A percentile compares a stretch with the other conserved stretches of the same genome.
Conservation (phyloP, 35 echinoderm and acorn worm species). For the Lytechinus variegatus region DNA sequence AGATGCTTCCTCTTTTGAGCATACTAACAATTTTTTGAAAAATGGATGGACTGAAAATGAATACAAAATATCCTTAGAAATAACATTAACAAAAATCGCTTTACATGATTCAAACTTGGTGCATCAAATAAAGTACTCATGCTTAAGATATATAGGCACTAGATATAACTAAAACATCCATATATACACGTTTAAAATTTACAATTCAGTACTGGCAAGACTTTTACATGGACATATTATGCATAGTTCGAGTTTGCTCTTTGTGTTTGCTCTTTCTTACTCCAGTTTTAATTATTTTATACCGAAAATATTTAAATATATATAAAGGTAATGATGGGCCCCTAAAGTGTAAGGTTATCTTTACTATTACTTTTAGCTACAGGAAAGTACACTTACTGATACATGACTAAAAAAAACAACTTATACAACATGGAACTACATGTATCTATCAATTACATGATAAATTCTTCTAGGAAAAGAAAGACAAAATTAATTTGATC, state of each 20-base stretch:
- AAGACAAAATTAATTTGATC: background rate
- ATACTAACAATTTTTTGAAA: too few relatives aligned
- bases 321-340: background rate
- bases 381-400: background rate
- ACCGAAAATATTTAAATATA: background rate
- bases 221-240: background rate
- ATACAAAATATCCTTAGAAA: too few relatives aligned
- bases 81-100: too few relatives aligned
- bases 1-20: too few relatives aligned
- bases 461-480: background rate
- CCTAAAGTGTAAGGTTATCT: background rate
- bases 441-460: background rate
- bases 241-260: background rate
- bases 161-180: background rate
- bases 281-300: background rate
- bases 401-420: background rate
- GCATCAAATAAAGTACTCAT: background rate
- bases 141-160: background rate
- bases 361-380: background rate
- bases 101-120: background rate
- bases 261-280: background rate
- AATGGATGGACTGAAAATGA: too few relatives aligned
- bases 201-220: conserved; percentile 11
- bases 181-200: background rate
- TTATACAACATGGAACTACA: background rate